These are phyloP conservation scores for Zelleria hepariella DNA, from an alignment of 2,888 invertebrate genomes.

Conservation along the genomic window DNA sequence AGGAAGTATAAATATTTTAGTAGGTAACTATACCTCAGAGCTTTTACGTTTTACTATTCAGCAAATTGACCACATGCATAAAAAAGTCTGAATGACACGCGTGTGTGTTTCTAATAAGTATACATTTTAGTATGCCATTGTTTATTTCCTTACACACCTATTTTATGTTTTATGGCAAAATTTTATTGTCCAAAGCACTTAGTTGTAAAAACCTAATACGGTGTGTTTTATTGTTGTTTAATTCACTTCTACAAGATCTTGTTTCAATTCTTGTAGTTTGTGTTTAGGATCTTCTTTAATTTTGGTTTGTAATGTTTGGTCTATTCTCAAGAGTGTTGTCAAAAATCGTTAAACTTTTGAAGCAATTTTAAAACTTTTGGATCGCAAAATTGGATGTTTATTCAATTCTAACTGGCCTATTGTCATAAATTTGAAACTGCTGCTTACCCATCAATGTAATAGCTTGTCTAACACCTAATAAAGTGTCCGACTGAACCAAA, in stretches of 20 bases:
- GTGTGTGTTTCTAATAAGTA: not conserved
- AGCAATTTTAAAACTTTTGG: too few relatives aligned
- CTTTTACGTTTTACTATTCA: too few relatives aligned
- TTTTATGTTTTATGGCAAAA: not conserved
- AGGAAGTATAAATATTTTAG: too few relatives aligned
- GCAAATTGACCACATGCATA: too few relatives aligned
- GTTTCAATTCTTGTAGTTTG: not conserved
- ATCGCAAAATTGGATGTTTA: not conserved
- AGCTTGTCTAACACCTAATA: not conserved
- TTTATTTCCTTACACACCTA: not conserved
- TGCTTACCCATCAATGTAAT: not conserved
- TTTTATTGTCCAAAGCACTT: constrained; percentile 1
- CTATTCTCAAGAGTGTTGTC: too few relatives aligned
- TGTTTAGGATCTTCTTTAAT: not conserved
- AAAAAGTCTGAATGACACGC: too few relatives aligned
- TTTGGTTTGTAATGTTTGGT: too few relatives aligned
- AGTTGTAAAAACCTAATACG: constrained; percentile 1
- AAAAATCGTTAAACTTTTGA: too few relatives aligned
- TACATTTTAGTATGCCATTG: not conserved
- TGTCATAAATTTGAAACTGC: not conserved
- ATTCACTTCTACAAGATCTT: not conserved
- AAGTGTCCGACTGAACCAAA: not conserved
- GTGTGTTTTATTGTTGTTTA: not conserved
- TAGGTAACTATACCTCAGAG: too few relatives aligned
- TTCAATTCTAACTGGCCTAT: not conserved